Percentiles rank a stretch among this genome's conserved stretches.
Conservation (phyloP, 2,888 invertebrate species). For the Heteromurus nitidus region DNA sequence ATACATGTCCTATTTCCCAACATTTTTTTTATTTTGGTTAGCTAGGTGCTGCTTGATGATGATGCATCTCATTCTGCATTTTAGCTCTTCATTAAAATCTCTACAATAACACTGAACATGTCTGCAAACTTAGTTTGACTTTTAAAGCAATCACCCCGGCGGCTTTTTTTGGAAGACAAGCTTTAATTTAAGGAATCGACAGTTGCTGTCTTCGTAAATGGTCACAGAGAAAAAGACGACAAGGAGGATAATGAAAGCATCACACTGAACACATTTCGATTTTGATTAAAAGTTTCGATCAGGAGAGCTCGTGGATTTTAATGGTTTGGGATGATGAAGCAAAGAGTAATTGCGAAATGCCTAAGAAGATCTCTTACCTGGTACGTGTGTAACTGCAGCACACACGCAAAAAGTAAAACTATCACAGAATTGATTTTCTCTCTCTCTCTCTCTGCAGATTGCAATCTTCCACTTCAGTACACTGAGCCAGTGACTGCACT, state of each 20-base stretch:
- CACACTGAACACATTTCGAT: not conserved
- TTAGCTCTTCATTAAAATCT: not conserved
- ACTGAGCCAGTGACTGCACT: not conserved
- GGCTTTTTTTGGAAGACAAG: not conserved
- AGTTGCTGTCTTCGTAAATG: too few species aligned
- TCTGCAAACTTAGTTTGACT: not conserved
- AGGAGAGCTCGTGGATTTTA: not conserved
- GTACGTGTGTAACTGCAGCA: not conserved
- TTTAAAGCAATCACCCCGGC: not conserved
- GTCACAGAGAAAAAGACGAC: too few species aligned
- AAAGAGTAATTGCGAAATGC: conserved; percentile 13
- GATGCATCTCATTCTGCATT: conserved; percentile 3
- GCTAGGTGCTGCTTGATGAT: not conserved
- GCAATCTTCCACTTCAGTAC: too few species aligned
- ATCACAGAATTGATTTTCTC: not conserved
- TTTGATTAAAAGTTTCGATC: conserved; percentile 11
- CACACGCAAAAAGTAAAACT: not conserved
- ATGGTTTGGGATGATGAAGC: conserved; percentile 4
- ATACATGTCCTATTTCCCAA: not conserved
- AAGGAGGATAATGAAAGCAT: conserved; percentile 14
- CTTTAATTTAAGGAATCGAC: not conserved
- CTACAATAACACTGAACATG: not conserved
- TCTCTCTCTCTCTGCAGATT: too few species aligned
- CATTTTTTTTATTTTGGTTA: not conserved
- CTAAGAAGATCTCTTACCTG: not conserved